Base-by-base conservation (phyloP, 2,797 vertebrate species). In the Poeciliopsis paucimaculata region DNA sequence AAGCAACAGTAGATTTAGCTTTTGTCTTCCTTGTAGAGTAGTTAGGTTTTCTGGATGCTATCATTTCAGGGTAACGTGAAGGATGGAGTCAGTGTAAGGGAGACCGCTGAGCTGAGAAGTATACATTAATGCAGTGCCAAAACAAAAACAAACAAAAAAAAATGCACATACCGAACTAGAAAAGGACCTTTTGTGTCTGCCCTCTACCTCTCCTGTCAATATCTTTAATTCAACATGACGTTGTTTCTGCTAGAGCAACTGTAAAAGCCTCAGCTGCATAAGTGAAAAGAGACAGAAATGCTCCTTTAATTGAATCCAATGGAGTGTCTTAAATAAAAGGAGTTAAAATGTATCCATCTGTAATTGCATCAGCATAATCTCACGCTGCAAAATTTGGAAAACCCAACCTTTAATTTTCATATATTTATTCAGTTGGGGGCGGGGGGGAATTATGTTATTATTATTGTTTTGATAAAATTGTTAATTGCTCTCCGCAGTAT, bases 71-170 rank as follows among this genome's bases (percentile, higher is more conserved):
- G 77, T 82, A 53, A 46, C 1, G n/a, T 46, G 15, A 71, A 43
- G 26, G 68, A 46, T n/a, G 68, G 68, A 46, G n/a, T 71, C 75
- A 41, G 82, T 74, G 84, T 80, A 77, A 84, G 77, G 80, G 81
- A 91, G 91, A 93, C 92, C 91, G 13, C 87, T 89, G 90, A 92
- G 91, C 90, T 93, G 93, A 93, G 93, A 94, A 28, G 86, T 79
- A 89, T 46, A 83, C 77, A 90, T 84, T 87, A 85, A 89, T 80
- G 84, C 86, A 83, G 88, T 91, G 89, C 91, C 90, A 89, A 89
- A 26, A 53, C 23, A 53, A 53, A 53, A 23, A 51, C 7, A 51
- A 9, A 23, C 49, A 51, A 20, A 20, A 89, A 12, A 23, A 66
- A 39, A 39, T 16, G 36, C 75, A 85, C 79, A 78, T 36, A 84